These are phyloP conservation scores for Sphyrna mokarran DNA, from an alignment of 2,113 vertebrate species.

Conservation along the genomic window DNA sequence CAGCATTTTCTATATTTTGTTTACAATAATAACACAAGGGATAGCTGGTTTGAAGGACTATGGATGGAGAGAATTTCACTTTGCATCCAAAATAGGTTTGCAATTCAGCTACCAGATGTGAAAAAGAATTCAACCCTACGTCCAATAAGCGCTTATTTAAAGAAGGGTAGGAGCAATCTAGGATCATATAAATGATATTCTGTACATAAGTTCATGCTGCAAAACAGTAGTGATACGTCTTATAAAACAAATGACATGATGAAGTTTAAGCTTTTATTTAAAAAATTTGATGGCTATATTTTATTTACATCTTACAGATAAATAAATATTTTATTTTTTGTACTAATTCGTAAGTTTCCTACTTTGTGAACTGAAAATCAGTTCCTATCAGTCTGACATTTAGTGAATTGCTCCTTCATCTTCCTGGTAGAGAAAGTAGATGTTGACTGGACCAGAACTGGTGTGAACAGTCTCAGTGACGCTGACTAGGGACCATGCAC, in stretches of 20 bases:
- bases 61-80: neutral
- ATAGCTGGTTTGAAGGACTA: neutral
- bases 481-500: slow-evolving; percentile 85
- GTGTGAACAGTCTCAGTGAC: slow-evolving; percentile 88
- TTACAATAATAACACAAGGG: neutral
- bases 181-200: neutral
- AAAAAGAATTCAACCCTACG: neutral
- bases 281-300: neutral
- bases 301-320: neutral
- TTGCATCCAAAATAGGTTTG: neutral
- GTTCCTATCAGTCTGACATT: slow-evolving; percentile 38
- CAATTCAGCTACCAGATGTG: neutral
- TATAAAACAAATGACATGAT: neutral
- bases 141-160: neutral
- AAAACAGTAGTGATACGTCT: neutral
- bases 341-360: neutral
- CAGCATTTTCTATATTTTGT: neutral
- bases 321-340: slow-evolving; percentile 29
- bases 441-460: slow-evolving; percentile 72
- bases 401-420: slow-evolving; percentile 81
- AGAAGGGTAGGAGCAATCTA: neutral
- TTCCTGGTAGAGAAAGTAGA: slow-evolving; percentile 97
- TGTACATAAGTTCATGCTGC: neutral
- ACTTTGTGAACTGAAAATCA: neutral
- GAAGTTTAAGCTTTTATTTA: neutral